Percentiles rank a stretch among this genome's conserved stretches.
These are phyloP conservation scores for Brachionus koreanus DNA, from an alignment of 1,140 invertebrate species.

Conservation along the genomic window DNA sequence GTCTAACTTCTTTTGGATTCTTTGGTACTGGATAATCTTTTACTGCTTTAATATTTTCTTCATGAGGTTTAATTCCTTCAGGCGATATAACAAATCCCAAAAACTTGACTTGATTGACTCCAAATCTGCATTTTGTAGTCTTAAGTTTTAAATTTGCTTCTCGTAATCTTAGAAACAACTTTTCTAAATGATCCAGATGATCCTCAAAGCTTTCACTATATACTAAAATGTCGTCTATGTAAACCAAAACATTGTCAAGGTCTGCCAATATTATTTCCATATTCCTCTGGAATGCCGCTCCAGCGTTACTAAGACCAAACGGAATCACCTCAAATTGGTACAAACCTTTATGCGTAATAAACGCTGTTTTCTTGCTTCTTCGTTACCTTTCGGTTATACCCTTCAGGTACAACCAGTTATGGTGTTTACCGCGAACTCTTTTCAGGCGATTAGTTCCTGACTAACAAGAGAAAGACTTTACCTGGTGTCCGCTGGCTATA, in stretches of 20 bases:
- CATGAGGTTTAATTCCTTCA: constrained; percentile 45
- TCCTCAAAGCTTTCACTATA: neutral
- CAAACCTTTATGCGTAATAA: neutral
- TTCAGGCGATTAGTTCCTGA: too few species aligned
- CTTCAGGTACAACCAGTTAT: too few species aligned
- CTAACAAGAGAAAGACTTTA: too few species aligned
- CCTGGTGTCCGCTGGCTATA: too few species aligned
- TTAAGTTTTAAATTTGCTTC: too few species aligned
- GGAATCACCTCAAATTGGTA: constrained; percentile 48
- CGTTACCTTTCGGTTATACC: too few species aligned
- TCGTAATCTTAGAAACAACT: too few species aligned
- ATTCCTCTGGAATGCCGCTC: constrained; percentile 51
- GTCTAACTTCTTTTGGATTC: constrained; percentile 10
- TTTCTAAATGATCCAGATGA: too few species aligned
- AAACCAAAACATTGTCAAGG: neutral
- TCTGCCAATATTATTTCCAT: constrained; percentile 48
- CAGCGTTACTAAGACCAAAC: constrained; percentile 58
- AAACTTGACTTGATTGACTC: too few species aligned
- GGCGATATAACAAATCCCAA: neutral
- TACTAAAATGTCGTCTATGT: constrained; percentile 18
- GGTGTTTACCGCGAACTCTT: too few species aligned
- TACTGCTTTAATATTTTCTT: constrained; percentile 44
- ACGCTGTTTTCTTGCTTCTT: constrained; percentile 47
- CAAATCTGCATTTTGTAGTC: too few species aligned
- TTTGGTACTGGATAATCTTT: constrained; percentile 44